phyloP scores from a whole-genome alignment of 2,113 vertebrate species.

The Pyxicephalus adspersus region DNA sequence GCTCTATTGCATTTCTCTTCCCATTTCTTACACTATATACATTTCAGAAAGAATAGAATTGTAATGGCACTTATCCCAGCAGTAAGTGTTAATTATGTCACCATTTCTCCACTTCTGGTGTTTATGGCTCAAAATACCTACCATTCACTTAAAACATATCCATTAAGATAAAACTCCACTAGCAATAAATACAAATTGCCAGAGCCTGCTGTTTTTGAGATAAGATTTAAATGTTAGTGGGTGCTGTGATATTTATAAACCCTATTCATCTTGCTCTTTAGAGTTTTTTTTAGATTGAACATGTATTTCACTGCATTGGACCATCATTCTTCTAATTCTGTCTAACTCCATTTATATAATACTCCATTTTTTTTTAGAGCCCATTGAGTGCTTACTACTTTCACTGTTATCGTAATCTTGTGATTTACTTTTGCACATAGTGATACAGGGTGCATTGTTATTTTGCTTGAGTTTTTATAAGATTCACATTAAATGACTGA shows the following conservation, averaged over 20 bases:
- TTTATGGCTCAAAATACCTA: slow-evolving; percentile 45
- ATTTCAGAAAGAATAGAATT: slow-evolving; percentile 18
- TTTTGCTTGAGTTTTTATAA: too few relatives aligned
- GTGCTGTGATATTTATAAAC: slow-evolving; percentile 13
- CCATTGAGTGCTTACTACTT: not conserved
- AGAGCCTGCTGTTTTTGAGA: slow-evolving; percentile 41
- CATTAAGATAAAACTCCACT: slow-evolving; percentile 29
- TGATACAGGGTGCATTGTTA: too few relatives aligned
- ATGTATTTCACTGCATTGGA: slow-evolving; percentile 10
- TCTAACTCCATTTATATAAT: not conserved
- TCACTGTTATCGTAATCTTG: not conserved
- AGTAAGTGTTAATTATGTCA: slow-evolving; percentile 45
- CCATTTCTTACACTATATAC: slow-evolving; percentile 19
- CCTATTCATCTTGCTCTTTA: not conserved
- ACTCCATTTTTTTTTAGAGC: slow-evolving; percentile 10
- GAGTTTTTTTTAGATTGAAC: slow-evolving; percentile 14
- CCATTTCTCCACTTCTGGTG: slow-evolving; percentile 23
- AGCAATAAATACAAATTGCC: slow-evolving; percentile 36
- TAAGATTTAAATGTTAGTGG: slow-evolving; percentile 7
- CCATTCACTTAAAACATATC: slow-evolving; percentile 26
- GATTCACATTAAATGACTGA: too few relatives aligned
- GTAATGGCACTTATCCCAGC: slow-evolving; percentile 36
- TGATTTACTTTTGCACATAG: not conserved
- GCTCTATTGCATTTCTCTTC: not conserved
- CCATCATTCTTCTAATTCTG: slow-evolving; percentile 8